Conservation (phyloP, 1,140 invertebrate genomes). For the Drosophila sp. region DNA sequence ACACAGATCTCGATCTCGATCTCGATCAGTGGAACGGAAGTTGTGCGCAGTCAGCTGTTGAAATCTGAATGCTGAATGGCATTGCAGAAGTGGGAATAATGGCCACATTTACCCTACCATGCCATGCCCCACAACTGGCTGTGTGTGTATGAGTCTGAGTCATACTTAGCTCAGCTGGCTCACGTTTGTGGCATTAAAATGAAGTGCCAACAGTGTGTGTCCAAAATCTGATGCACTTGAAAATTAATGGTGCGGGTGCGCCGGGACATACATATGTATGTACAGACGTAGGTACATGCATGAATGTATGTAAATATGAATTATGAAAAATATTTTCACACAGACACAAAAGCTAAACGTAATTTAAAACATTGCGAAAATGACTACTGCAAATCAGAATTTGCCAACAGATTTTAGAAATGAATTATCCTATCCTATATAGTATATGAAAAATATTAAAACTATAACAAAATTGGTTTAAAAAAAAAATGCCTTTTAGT, state of each 20-base stretch:
- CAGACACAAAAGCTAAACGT: no score
- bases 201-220: constrained; percentile 19
- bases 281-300: neutral
- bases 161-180: constrained; percentile 33
- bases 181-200: constrained; percentile 66
- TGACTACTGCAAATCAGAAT: no score
- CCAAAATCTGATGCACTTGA: constrained; percentile 41
- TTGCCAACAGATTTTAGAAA: no score
- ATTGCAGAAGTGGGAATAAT: constrained; percentile 62
- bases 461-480: no score
- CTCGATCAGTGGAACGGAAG: constrained; percentile 68
- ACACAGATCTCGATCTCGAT: constrained; percentile 11
- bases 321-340: no score
- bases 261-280: neutral
- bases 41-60: constrained; percentile 75
- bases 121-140: constrained; percentile 6
- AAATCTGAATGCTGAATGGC: constrained; percentile 40
- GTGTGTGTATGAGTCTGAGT: constrained; percentile 22
- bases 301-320: neutral
- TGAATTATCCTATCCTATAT: no score
- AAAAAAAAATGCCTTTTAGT: no score
- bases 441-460: no score
- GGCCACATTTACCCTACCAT: constrained; percentile 8
- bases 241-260: constrained; percentile 49
- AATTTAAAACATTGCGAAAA: no score